phyloP scores from a whole-genome alignment of 2,113 vertebrate genomes.

The Triplophysa rosa region DNA sequence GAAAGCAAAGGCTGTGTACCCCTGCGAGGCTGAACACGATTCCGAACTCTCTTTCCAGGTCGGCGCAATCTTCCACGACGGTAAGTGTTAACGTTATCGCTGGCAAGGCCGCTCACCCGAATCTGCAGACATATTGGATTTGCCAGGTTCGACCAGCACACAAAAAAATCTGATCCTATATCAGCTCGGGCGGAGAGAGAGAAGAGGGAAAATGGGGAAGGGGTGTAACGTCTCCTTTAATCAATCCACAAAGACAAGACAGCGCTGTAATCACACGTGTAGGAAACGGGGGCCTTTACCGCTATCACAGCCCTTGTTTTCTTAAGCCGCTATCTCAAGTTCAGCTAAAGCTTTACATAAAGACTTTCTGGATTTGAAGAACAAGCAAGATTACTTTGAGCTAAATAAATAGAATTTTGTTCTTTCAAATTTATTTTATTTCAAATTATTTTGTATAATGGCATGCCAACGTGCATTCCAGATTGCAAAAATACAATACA shows the following conservation, averaged over 20 bases:
- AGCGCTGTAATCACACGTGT: constrained; percentile 66
- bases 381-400: background rate
- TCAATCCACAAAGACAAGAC: constrained; percentile 55
- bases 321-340: constrained; percentile 17
- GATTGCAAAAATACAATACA: background rate
- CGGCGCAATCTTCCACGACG: constrained; percentile 93
- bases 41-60: constrained; percentile 95
- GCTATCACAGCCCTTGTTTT: constrained; percentile 51
- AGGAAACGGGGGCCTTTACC: constrained; percentile 63
- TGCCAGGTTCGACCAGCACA: constrained; percentile 37
- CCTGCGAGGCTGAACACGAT: constrained; percentile 94
- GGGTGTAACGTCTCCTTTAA: constrained; percentile 38
- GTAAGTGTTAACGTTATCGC: constrained; percentile 82
- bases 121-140: constrained; percentile 74
- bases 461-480: background rate
- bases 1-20: constrained; percentile 93
- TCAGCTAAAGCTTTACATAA: constrained; percentile 3
- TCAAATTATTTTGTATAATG: background rate
- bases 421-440: background rate
- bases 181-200: constrained; percentile 50
- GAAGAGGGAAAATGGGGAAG: constrained; percentile 53
- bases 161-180: constrained; percentile 73
- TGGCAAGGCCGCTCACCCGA: constrained; percentile 64
- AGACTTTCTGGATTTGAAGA: background rate
- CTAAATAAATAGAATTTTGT: background rate